Evolutionary conservation across 2,888 invertebrate genomes (phyloP).

Genomic region (Diploptera punctata): DNA sequence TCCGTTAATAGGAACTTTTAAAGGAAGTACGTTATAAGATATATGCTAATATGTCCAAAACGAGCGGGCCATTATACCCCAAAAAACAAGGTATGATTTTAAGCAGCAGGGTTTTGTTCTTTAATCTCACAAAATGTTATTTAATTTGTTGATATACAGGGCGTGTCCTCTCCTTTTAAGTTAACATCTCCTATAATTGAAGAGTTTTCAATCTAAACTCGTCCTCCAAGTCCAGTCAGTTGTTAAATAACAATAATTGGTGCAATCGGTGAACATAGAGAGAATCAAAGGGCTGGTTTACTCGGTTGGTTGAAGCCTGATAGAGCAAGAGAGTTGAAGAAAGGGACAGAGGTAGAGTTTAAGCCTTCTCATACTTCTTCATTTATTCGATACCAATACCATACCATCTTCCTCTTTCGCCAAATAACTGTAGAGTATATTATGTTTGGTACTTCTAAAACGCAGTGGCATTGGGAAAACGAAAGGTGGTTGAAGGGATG

Average conservation of each 20-base stretch:
- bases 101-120: no score
- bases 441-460: slow-evolving; percentile 24
- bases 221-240: no score
- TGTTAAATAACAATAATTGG: background rate
- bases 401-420: slow-evolving; percentile 20
- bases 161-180: no score
- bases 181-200: no score
- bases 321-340: background rate
- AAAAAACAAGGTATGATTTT: no score
- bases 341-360: background rate
- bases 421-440: slow-evolving; percentile 31
- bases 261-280: background rate
- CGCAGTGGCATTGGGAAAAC: slow-evolving; percentile 28
- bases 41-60: no score
- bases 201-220: no score
- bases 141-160: no score
- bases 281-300: background rate
- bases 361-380: background rate
- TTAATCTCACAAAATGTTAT: no score
- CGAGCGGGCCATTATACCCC: no score
- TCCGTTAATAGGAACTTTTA: no score
- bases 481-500: background rate
- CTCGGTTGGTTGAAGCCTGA: background rate
- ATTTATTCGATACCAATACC: background rate
- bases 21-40: no score